Conservation (phyloP, 2,888 invertebrate genomes). For the Nesidiocoris tenuis region DNA sequence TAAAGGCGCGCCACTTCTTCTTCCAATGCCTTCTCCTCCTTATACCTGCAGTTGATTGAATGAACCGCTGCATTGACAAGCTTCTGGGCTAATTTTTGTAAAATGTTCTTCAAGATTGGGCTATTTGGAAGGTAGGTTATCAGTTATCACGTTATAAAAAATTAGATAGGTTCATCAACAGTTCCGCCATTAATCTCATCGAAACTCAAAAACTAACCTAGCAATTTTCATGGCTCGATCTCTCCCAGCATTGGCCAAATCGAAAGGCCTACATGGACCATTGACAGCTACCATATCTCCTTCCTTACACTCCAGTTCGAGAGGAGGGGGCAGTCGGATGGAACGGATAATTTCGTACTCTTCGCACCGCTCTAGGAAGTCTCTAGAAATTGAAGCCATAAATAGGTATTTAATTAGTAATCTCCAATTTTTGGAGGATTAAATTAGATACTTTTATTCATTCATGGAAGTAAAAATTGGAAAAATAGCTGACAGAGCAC, state of each 20-base stretch:
- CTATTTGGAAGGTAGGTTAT: too few species aligned
- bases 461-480: too few species aligned
- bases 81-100: not conserved
- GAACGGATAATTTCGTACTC: conserved; percentile 72
- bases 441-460: too few species aligned
- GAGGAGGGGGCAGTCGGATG: conserved; percentile 54
- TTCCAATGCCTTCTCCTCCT: conserved; percentile 76
- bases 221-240: conserved; percentile 71
- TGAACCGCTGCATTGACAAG: not conserved
- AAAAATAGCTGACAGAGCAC: too few species aligned
- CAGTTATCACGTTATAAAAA: too few species aligned
- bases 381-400: conserved; percentile 54
- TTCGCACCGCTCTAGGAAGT: conserved; percentile 78
- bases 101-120: not conserved
- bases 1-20: conserved; percentile 67
- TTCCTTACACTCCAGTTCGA: conserved; percentile 50
- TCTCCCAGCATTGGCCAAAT: conserved; percentile 50
- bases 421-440: too few species aligned
- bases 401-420: too few species aligned
- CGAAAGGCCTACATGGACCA: conserved; percentile 45
- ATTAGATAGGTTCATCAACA: too few species aligned
- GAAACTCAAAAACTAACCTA: conserved; percentile 15
- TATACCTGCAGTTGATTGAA: conserved; percentile 61
- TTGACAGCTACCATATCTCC: conserved; percentile 47
- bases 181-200: too few species aligned